Evolutionary conservation across 2,888 invertebrate genomes (phyloP), one percentile per base, ranked within the genome.

Genomic region (Eristalis pertinax): DNA sequence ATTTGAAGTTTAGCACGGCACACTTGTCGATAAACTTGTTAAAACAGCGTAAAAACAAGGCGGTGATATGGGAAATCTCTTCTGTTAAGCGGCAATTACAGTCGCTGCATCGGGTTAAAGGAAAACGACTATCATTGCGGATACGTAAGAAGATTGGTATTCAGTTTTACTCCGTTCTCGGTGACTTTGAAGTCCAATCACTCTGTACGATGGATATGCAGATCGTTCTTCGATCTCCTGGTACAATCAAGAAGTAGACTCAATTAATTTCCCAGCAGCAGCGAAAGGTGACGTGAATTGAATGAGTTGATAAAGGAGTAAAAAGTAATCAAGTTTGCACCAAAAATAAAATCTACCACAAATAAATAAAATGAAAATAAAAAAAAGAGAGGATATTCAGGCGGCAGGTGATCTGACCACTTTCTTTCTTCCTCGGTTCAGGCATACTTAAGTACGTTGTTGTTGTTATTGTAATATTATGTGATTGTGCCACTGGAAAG

Each of bases 351-450:
- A 58, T 76, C 38, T 10, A 67, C 68, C 70, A 68, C 38, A 58
- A 67, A 58, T 70, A 58, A 73, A 80, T 58, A 62, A 32, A 32
- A 32, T 5, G 5, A 29, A 29, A 29, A 2, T 5, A 5, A 32
- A 32, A 32, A 4, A 11, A 22, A 65, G 60, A 60, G 60, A 68
- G 60, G 58, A 64, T 73, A 63, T 56, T 70, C 58, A 13, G 81
- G 60, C 81, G 72, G 76, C 85, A 85, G 82, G 85, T 85, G 85
- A 85, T 85, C 85, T 73, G 81, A 85, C 85, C 81, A 64, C 85
- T 85, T 85, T 85, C 84, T 81, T 85, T 73, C 81, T 43, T 38
- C 38, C 56, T 76, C 75, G 50, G 35, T 19, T 22, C 22, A 38
- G 43, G 58, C 26, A 26, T 56, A 68, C 64, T 78, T 60, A 64